phyloP scores from a whole-genome alignment of 2,797 vertebrate genomes.

The Microctenopoma steveboyesi region DNA sequence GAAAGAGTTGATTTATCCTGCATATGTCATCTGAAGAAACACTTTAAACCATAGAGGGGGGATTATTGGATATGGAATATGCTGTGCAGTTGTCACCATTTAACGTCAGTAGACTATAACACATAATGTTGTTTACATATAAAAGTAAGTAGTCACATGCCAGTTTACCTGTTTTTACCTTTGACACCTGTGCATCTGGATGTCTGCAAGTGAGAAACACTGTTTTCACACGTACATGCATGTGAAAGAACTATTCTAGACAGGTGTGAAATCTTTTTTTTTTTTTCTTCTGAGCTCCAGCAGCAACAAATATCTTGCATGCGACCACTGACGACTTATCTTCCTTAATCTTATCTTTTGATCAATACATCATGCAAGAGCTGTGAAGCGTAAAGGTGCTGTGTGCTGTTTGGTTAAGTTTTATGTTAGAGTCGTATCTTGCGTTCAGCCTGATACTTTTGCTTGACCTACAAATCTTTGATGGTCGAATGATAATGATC shows the following conservation, averaged over 20 bases:
- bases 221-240: background rate
- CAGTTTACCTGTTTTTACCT: background rate
- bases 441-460: background rate
- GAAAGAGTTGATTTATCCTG: background rate
- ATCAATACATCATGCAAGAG: conserved; percentile 14
- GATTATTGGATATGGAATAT: background rate
- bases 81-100: background rate
- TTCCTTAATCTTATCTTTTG: background rate
- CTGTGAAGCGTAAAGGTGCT: conserved; percentile 35
- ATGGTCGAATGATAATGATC: background rate
- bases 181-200: background rate
- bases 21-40: background rate
- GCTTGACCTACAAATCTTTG: background rate
- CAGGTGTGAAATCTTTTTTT: conserved; percentile 28
- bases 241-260: conserved; percentile 3
- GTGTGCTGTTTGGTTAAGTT: background rate
- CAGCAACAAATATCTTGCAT: conserved; percentile 49
- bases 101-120: background rate
- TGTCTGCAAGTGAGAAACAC: rapidly evolving
- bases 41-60: background rate
- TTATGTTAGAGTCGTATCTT: background rate
- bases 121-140: background rate
- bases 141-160: background rate
- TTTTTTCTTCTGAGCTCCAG: conserved; percentile 14
- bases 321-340: conserved; percentile 47